phyloP scores from a whole-genome alignment of 2,888 invertebrate species.

The Chaitophorus viminalis region DNA sequence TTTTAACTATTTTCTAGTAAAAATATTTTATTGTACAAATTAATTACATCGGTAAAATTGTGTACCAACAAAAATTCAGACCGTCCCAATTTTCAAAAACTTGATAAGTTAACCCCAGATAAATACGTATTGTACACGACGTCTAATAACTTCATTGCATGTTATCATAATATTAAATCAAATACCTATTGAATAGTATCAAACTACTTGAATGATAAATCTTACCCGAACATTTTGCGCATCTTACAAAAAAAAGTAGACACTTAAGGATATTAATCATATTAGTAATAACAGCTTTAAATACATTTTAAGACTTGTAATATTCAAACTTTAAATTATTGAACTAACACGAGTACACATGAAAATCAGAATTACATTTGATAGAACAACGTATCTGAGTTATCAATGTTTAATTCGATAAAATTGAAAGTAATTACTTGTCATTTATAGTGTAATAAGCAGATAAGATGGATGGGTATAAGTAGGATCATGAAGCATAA shows the following conservation, averaged over 20 bases:
- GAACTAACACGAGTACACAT: background rate
- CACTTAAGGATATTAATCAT: conserved; percentile 30
- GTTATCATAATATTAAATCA: background rate
- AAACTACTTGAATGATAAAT: conserved; percentile 7
- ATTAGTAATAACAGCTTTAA: conserved; percentile 30
- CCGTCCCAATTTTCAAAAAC: background rate
- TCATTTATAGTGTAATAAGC: conserved; percentile 17
- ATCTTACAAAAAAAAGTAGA: conserved; percentile 29
- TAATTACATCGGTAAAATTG: too few species aligned
- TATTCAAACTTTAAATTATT: background rate
- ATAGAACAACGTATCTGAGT: conserved; percentile 26
- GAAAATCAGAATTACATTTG: conserved; percentile 12
- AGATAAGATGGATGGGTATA: conserved; percentile 45
- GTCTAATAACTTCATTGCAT: background rate
- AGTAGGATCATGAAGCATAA: conserved; percentile 25
- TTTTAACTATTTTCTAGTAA: background rate
- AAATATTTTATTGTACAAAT: background rate
- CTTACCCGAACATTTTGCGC: conserved; percentile 48
- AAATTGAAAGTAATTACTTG: conserved; percentile 47
- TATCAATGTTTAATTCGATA: conserved; percentile 41
- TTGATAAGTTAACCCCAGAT: background rate
- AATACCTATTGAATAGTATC: too few species aligned
- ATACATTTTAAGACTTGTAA: conserved; percentile 39
- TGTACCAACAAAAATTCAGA: background rate
- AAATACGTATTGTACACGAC: background rate